Evolutionary conservation across 1,140 invertebrate species (phyloP).

Genomic region (Leptinotarsa defecta): DNA sequence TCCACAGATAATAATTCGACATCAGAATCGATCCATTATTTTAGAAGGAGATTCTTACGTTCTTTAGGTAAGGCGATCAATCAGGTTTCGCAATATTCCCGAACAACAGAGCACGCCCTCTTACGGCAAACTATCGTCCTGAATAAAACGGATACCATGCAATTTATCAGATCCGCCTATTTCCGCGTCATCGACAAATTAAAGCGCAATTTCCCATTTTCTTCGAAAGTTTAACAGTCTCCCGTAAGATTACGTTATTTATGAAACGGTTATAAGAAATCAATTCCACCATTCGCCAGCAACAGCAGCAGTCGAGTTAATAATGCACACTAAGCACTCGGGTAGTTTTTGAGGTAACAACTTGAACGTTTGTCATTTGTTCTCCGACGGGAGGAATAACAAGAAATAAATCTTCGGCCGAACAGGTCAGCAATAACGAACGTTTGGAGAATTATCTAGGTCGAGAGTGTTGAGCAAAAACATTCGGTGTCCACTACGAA

Average conservation of each 20-base stretch:
- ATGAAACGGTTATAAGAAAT: conserved; percentile 16
- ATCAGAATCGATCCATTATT: too few species aligned
- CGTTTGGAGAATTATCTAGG: not conserved
- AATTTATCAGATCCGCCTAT: too few species aligned
- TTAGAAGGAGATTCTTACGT: too few species aligned
- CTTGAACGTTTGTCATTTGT: conserved; percentile 44
- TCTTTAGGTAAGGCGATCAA: too few species aligned
- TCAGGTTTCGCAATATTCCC: too few species aligned
- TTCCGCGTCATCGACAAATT: not conserved
- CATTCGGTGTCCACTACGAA: not conserved
- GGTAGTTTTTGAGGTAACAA: conserved; percentile 28
- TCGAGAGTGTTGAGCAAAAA: not conserved
- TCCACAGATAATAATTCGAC: too few species aligned
- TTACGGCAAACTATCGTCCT: too few species aligned
- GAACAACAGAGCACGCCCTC: too few species aligned
- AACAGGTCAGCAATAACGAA: conserved; percentile 21
- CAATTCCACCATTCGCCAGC: conserved; percentile 11
- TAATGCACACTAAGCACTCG: conserved; percentile 15
- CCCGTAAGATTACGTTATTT: not conserved
- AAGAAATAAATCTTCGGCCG: conserved; percentile 41
- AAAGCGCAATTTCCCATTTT: not conserved
- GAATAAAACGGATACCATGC: too few species aligned
- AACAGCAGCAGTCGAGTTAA: conserved; percentile 16
- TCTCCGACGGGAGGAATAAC: conserved; percentile 41
- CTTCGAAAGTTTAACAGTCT: not conserved